Base-by-base conservation (phyloP, 2,888 invertebrate genomes). In the Neoscelio sp. region DNA sequence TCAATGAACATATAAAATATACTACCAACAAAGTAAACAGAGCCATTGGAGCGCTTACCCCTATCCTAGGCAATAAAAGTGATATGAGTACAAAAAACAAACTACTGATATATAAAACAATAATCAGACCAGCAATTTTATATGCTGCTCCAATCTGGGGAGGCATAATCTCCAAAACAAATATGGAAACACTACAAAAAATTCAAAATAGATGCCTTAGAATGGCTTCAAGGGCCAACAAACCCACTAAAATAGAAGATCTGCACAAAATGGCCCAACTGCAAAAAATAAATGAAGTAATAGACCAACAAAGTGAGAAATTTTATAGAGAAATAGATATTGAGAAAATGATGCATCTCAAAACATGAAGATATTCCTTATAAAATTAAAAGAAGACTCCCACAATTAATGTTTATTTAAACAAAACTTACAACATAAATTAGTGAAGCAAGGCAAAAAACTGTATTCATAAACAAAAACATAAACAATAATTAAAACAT, bases 61-160 rank as follows among this genome's bases (percentile, higher is more conserved):
- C 81, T 0, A 44, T 78, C 3, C 15, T 80, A 8, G 33, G 50
- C 1, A 50, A 46, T 6, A 77, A 26, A 18, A 62, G 50, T 12
- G 6, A 20, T 17, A 58, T 68, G n/a, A 20, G 1, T 1, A 20
- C n/a, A 12, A 73, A 80, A 50, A 82, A 82, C 44, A 84, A 85
- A 71, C 46, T 58, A 26, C 52, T 82, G 0, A 18, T 85, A 1
- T 85, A 86, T 46, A 86, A 81, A 12, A 46, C 77, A 3, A 73
- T 84, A 7, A 82, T 85, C 0, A 56, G 80, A 20, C 84, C 84
- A 8, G 50, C 78, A 2, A 23, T 85, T 0, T 71, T 82, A 2
- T 84, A 85, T 17, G 83, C 82, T 0, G 82, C 82, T 5, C 84
- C 85, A 17, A 71, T 80, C 1, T 80, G 75, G 80, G 62, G 71